Base-by-base conservation (phyloP, 1,140 invertebrate species). In the Lordiphosa stackelbergi region DNA sequence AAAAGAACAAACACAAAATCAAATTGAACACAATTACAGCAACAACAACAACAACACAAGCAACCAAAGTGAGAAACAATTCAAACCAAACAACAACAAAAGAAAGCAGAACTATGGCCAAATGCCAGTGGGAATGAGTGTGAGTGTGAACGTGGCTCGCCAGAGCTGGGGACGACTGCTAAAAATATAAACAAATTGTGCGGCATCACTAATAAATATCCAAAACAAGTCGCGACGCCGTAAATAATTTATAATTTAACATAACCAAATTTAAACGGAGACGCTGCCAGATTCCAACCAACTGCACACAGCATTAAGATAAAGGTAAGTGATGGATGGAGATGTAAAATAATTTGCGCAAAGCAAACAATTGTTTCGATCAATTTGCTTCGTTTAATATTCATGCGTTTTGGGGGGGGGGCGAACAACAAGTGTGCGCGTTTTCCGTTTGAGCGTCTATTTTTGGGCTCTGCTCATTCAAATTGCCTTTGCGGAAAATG, bases 311-410 rank as follows among this genome's bases (percentile, higher is more conserved):
- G 16, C 22, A 28, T 28, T 45, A 31, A 22, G 10, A 42, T 19
- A 5, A 42, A 46, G 43, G 43, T 46, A 46, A 46, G 43, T 34
- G 28, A 31, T 31, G 28, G 28, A 31, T 31, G 28, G 5, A 8
- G 28, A 31, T 41, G 16, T 46, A 11, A 46, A 46, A 46, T 28
- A 46, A 46, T 31, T 46, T 34, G 28, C 28, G 1, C 28, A 31
- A 31, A 9, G 31, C 34, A 55, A 19, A 19, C 62, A 59, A 66
- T 66, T 60, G 28, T 52, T 60, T 66, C 66, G 38, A 47, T 69
- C 62, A 45, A 69, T 64, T 66, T 69, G 40, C 43, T 37, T 61
- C 53, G 41, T 65, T 59, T 52, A 66, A 66, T 66, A 69, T 66
- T 61, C 48, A 66, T 66, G 57, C 53, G 45, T 53, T 69, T 63